Conservation (phyloP, 2,888 invertebrate genomes). For the Helicoverpa assulta region DNA sequence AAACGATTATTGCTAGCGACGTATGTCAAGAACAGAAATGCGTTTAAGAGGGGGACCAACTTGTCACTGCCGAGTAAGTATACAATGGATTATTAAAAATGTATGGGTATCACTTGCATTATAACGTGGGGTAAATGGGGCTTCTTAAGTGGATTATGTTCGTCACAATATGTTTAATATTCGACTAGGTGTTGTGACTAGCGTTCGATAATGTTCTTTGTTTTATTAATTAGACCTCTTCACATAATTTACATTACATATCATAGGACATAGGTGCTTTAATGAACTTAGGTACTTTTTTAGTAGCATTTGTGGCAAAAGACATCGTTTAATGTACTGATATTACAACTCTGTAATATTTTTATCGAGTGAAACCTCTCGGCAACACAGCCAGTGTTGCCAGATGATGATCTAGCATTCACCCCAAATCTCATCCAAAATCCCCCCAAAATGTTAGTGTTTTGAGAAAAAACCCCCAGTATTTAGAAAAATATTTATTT, state of each 20-base stretch:
- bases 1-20: constrained; percentile 72
- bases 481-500: too few relatives aligned
- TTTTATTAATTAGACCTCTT: too few relatives aligned
- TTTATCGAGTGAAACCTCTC: background rate
- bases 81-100: constrained; percentile 59
- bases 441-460: too few relatives aligned
- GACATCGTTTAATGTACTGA: too few relatives aligned
- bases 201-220: background rate
- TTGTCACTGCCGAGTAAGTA: constrained; percentile 30
- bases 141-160: constrained; percentile 3
- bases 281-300: too few relatives aligned
- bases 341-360: background rate
- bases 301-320: too few relatives aligned
- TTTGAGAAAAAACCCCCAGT: too few relatives aligned
- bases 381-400: too few relatives aligned
- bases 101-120: constrained; percentile 41
- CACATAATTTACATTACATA: too few relatives aligned
- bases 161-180: background rate
- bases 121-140: background rate
- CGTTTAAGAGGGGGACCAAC: constrained; percentile 60
- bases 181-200: background rate
- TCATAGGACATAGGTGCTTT: too few relatives aligned
- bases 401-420: too few relatives aligned
- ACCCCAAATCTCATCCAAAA: too few relatives aligned
- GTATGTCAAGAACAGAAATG: constrained; percentile 76